Evolutionary conservation across 2,113 vertebrate genomes (phyloP).

Genomic region (Varanus komodoensis): DNA sequence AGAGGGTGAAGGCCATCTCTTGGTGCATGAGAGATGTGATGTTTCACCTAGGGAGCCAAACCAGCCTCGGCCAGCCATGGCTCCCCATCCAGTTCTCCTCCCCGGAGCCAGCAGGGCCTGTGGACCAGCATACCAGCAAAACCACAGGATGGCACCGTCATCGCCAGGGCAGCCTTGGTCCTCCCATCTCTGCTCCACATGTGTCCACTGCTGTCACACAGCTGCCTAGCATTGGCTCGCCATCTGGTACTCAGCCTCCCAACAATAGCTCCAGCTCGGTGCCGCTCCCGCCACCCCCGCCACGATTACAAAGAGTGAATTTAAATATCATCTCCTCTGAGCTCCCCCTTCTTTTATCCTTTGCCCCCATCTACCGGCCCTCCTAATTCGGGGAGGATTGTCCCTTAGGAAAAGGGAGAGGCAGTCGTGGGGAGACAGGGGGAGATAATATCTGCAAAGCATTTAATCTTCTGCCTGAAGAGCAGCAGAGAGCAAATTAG

Average conservation of each 20-base stretch:
- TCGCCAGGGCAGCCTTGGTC: background rate
- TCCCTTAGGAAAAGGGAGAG: slow-evolving; percentile 42
- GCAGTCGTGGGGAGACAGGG: background rate
- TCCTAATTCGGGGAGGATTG: slow-evolving; percentile 51
- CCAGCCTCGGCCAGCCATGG: background rate
- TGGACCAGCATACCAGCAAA: background rate
- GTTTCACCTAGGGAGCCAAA: background rate
- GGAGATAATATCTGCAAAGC: slow-evolving; percentile 77
- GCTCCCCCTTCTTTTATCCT: slow-evolving; percentile 49
- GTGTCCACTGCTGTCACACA: background rate
- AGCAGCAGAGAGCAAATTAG: slow-evolving; percentile 80
- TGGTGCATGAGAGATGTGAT: background rate
- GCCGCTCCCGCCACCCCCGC: background rate
- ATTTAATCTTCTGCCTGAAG: slow-evolving; percentile 79
- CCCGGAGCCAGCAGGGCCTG: background rate
- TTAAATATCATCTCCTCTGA: slow-evolving; percentile 19
- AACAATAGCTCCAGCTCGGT: accelerated
- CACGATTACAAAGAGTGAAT: slow-evolving; percentile 39
- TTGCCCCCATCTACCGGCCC: background rate
- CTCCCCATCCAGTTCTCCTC: background rate
- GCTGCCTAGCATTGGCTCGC: slow-evolving; percentile 42
- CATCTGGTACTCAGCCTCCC: slow-evolving; percentile 39
- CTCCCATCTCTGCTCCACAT: accelerated
- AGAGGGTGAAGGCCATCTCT: background rate
- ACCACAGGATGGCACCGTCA: accelerated